Evolutionary conservation across 92 coral and sea anemone genomes (phyloP).

Genomic region (Heliopora coerulea): DNA sequence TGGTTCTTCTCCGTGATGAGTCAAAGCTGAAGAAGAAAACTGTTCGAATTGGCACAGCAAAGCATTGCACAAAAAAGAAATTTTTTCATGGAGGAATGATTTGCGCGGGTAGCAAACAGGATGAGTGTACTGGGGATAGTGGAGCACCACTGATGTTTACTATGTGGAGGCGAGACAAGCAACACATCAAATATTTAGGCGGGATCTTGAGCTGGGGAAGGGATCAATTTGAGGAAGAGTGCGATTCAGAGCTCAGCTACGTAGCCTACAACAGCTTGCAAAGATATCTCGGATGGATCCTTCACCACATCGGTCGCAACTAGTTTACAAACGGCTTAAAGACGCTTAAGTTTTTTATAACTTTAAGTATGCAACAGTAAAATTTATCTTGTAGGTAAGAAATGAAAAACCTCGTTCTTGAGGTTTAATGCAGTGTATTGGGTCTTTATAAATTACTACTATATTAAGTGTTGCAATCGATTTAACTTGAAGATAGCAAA

Average conservation of each 20-base stretch:
- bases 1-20: conserved; percentile 48
- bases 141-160: conserved; percentile 94
- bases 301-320: conserved; percentile 42
- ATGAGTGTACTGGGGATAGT: conserved; percentile 81
- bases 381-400: not conserved
- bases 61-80: conserved; percentile 36
- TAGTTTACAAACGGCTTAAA: conserved; percentile 23
- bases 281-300: conserved; percentile 67
- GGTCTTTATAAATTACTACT: no score
- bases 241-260: conserved; percentile 66
- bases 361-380: not conserved
- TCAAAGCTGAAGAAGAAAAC: conserved; percentile 18
- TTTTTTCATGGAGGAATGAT: conserved; percentile 58
- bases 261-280: conserved; percentile 74
- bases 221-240: conserved; percentile 56
- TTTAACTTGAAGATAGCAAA: no score
- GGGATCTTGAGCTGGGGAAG: conserved; percentile 94
- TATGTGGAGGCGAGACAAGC: conserved; percentile 40
- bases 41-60: conserved; percentile 22
- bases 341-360: not conserved
- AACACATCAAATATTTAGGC: conserved; percentile 64
- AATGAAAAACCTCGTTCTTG: no score
- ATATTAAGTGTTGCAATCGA: no score
- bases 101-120: conserved; percentile 71
- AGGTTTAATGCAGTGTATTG: no score